Evolutionary conservation across 2,797 vertebrate species (phyloP).

Genomic region (Sus cebifrons): DNA sequence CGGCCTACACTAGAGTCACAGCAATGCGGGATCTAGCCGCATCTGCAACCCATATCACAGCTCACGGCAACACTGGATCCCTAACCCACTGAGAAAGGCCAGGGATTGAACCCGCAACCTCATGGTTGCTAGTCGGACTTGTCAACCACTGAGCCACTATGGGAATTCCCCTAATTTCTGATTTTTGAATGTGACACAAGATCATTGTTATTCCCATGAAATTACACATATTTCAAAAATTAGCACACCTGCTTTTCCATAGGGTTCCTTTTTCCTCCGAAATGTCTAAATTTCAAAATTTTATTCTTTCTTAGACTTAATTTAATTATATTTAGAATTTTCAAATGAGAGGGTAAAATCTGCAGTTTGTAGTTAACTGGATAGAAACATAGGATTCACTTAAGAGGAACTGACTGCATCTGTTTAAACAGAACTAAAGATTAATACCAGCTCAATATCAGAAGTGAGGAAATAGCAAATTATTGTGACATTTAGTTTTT

Average conservation of each 20-base stretch:
- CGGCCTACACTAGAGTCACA: too few relatives aligned
- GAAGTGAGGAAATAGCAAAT: background rate
- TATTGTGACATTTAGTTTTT: constrained; percentile 22
- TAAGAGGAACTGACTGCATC: constrained; percentile 19
- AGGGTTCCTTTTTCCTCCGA: background rate
- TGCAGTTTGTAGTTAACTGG: background rate
- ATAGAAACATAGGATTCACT: background rate
- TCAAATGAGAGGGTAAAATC: background rate
- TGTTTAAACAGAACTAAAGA: constrained; percentile 32
- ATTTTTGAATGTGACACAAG: constrained; percentile 22
- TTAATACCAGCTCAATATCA: background rate
- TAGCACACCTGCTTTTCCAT: background rate
- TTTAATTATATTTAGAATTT: constrained; percentile 23
- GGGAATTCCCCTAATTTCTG: background rate
- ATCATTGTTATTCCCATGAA: background rate
- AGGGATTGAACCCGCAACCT: too few relatives aligned
- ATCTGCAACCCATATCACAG: too few relatives aligned
- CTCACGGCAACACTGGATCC: too few relatives aligned
- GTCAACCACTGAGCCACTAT: too few relatives aligned
- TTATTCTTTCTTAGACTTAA: constrained; percentile 19
- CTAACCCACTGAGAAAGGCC: too few relatives aligned
- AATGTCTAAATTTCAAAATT: constrained; percentile 31
- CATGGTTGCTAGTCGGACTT: too few relatives aligned
- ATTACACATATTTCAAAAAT: background rate
- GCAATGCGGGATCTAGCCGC: too few relatives aligned